A percentile compares a stretch with the other conserved stretches of the same genome.
These are phyloP conservation scores for Drosophila paranaensis DNA, from an alignment of 2,888 invertebrate genomes.

Conservation along the genomic window DNA sequence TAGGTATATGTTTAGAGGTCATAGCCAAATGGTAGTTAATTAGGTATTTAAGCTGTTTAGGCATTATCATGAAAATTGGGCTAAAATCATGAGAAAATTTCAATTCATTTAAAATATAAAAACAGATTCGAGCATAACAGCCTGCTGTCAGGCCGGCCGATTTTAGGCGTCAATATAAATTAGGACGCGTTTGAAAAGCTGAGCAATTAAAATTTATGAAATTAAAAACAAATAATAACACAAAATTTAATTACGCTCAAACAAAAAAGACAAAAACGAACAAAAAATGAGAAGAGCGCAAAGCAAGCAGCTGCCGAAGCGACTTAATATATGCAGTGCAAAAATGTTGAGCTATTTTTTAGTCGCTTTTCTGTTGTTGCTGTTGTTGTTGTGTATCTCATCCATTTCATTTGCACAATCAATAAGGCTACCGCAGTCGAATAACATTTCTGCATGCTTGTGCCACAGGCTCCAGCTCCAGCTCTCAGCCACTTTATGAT, in stretches of 20 bases:
- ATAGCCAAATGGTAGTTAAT: background rate
- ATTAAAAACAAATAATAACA: constrained; percentile 70
- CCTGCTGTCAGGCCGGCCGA: background rate
- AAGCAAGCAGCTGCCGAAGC: background rate
- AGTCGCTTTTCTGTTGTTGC: constrained; percentile 3
- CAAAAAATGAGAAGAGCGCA: background rate
- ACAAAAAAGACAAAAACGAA: background rate
- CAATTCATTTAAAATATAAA: background rate
- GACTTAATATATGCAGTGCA: constrained; percentile 14
- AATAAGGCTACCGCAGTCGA: constrained; percentile 58
- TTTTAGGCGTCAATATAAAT: constrained; percentile 12
- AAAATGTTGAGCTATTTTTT: constrained; percentile 30
- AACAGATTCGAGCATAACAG: background rate
- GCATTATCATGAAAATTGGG: background rate
- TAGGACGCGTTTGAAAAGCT: constrained; percentile 4
- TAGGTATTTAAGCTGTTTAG: background rate
- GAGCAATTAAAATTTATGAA: constrained; percentile 61
- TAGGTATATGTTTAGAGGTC: background rate
- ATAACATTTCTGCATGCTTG: constrained; percentile 42
- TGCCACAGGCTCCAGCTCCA: background rate
- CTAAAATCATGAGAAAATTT: background rate
- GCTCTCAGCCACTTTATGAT: constrained; percentile 33
- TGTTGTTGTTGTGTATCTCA: constrained; percentile 9
- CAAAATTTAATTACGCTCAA: constrained; percentile 54
- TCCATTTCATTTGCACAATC: constrained; percentile 61